Evolutionary conservation across 2,888 invertebrate genomes (phyloP), one percentile per base, ranked within the genome.

Genomic region (Dione vanillae): DNA sequence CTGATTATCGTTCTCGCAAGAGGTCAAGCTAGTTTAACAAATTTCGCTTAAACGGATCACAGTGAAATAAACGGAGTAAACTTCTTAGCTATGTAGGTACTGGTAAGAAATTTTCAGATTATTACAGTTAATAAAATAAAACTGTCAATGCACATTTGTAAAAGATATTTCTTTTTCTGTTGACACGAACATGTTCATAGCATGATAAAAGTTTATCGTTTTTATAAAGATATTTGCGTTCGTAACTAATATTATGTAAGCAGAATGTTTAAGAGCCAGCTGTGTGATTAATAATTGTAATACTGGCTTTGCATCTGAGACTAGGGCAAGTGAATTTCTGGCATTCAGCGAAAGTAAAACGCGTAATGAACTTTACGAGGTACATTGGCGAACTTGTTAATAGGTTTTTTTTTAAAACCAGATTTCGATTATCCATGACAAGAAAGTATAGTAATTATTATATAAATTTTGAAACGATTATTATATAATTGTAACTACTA

Each of bases 301-400:
- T 49, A 65, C 27, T 43, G 11, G 35, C 49, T 52, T 27, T 45
- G 45, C 54, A 69, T 62, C 56, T 43, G 61, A 66, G 59, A 72
- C 72, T 72, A 68, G 72, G 67, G 54, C 67, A 61, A 54, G 35
- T 61, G 52, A 54, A 65, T 61, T 61, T 70, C 67, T 70, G 59
- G 65, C 65, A 67, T 65, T 73, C 54, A 56, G 67, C 70, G 73
- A 73, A 73, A 73, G 73, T 70, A 67, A 73, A 73, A 67, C 65
- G 51, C 43, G 37, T 19, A 40, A 64, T 16, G 67, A 37, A 67
- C 51, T 71, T 69, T 72, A 58, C 6, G 27, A 16, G 35, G 8
- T 45, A 27, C 6, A 6, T 45, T 45, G 11, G 6, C 2, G 35
- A 8, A 1, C 1, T 59, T 43, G 6, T 16, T 1, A 54, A 35